A percentile compares a stretch with the other conserved stretches of the same genome.
Evolutionary conservation across 2,888 invertebrate genomes (phyloP).

Genomic region (Drosophila nr. fundita): DNA sequence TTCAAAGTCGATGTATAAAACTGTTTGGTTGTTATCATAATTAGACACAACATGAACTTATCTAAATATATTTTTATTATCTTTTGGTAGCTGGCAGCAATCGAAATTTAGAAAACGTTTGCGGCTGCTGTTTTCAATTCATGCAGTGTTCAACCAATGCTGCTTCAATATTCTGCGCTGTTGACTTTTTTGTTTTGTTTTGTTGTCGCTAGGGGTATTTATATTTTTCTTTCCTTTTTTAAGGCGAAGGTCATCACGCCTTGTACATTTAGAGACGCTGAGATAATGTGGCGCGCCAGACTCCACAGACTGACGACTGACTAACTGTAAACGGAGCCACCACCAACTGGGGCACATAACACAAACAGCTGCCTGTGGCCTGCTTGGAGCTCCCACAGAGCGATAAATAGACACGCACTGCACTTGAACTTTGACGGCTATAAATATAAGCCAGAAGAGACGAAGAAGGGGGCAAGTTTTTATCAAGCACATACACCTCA

Average conservation of each 20-base stretch:
- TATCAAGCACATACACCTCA: constrained; percentile 37
- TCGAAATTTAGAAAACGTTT: neutral
- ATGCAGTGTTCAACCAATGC: neutral
- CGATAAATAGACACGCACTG: constrained; percentile 45
- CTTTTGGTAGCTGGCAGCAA: neutral
- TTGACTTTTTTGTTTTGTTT: constrained; percentile 1
- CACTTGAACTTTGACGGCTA: constrained; percentile 56
- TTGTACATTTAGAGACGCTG: constrained; percentile 53
- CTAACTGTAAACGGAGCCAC: constrained; percentile 14
- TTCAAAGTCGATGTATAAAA: neutral
- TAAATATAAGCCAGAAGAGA: constrained; percentile 33
- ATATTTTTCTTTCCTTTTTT: constrained; percentile 4
- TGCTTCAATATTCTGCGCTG: neutral
- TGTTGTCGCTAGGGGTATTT: constrained; percentile 12
- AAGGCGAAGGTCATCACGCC: constrained; percentile 42
- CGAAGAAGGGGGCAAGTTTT: neutral
- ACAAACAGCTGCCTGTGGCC: constrained; percentile 26
- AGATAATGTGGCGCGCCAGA: constrained; percentile 47
- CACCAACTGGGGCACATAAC: constrained; percentile 44
- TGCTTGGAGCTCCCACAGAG: constrained; percentile 53
- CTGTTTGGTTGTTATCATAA: neutral
- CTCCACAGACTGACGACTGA: constrained; percentile 7
- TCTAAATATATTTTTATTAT: neutral
- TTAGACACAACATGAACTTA: neutral
- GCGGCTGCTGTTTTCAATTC: neutral